Conservation (phyloP, 2,888 invertebrate genomes). For the Tricholauxania praeusta region DNA sequence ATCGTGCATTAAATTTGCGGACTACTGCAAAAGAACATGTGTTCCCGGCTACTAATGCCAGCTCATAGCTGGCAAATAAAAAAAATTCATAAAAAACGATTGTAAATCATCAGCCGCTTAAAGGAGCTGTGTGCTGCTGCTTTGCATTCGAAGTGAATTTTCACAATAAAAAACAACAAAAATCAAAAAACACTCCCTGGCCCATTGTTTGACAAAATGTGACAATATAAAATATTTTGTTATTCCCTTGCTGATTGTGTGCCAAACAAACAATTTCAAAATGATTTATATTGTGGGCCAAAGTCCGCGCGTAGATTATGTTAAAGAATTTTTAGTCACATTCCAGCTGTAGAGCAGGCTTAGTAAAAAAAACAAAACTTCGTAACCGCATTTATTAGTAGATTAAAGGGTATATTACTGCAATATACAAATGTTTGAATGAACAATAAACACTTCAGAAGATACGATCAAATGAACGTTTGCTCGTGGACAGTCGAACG, state of each 20-base stretch:
- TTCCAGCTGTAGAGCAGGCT: not conserved
- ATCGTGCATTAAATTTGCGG: slow-evolving; percentile 56
- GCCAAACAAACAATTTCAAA: slow-evolving; percentile 15
- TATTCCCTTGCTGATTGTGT: slow-evolving; percentile 35
- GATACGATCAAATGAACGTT: too few relatives aligned
- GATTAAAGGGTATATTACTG: too few relatives aligned
- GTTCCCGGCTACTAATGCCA: slow-evolving; percentile 62
- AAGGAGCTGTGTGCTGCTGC: slow-evolving; percentile 49
- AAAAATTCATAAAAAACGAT: not conserved
- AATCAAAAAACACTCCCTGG: not conserved
- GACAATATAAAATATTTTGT: slow-evolving; percentile 15
- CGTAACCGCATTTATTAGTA: too few relatives aligned
- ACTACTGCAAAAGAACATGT: slow-evolving; percentile 63
- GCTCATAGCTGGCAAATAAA: slow-evolving; percentile 41
- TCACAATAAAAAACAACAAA: not conserved
- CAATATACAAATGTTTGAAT: too few relatives aligned
- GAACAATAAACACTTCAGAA: too few relatives aligned
- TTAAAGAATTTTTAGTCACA: slow-evolving; percentile 17
- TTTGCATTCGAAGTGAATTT: slow-evolving; percentile 63
- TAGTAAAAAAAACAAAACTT: too few relatives aligned
- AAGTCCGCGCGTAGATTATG: slow-evolving; percentile 32
- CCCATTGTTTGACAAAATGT: slow-evolving; percentile 41
- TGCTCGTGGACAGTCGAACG: too few relatives aligned
- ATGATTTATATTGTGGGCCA: slow-evolving; percentile 42
- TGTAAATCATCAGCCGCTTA: not conserved